phyloP scores from a whole-genome alignment of 2,797 vertebrate species.

The Lemur catta region DNA sequence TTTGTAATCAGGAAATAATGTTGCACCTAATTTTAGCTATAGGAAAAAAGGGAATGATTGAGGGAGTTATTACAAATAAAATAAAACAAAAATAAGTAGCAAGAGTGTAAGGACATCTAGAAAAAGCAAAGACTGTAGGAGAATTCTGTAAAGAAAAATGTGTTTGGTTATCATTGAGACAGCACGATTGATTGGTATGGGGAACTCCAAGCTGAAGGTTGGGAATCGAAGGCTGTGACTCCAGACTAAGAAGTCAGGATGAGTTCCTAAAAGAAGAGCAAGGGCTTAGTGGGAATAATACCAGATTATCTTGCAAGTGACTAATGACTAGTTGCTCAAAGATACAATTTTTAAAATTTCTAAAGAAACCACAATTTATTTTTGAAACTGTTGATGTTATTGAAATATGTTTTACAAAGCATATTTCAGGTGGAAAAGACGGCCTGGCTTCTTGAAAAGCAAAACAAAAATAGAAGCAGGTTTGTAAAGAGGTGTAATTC shows the following conservation, averaged over 20 bases:
- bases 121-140: slow-evolving; percentile 20
- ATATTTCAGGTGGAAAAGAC: background rate
- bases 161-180: background rate
- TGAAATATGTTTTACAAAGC: slow-evolving; percentile 37
- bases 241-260: background rate
- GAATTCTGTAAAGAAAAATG: slow-evolving; percentile 28
- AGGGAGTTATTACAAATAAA: slow-evolving; percentile 3
- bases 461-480: background rate
- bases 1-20: slow-evolving; percentile 11
- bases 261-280: background rate
- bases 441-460: background rate
- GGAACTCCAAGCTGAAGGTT: background rate
- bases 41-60: background rate
- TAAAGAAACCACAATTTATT: slow-evolving; percentile 20
- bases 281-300: background rate
- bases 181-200: background rate
- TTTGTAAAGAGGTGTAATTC: background rate
- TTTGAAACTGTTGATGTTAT: background rate
- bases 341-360: slow-evolving; percentile 41
- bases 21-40: slow-evolving; percentile 14
- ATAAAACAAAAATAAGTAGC: slow-evolving; percentile 14
- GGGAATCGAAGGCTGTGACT: background rate
- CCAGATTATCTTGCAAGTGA: background rate
- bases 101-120: background rate
- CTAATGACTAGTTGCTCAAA: slow-evolving; percentile 25